Percentiles rank a stretch among this genome's conserved stretches.
These are phyloP conservation scores for Vesta saturnalis DNA, from an alignment of 2,888 invertebrate genomes.

Conservation along the genomic window DNA sequence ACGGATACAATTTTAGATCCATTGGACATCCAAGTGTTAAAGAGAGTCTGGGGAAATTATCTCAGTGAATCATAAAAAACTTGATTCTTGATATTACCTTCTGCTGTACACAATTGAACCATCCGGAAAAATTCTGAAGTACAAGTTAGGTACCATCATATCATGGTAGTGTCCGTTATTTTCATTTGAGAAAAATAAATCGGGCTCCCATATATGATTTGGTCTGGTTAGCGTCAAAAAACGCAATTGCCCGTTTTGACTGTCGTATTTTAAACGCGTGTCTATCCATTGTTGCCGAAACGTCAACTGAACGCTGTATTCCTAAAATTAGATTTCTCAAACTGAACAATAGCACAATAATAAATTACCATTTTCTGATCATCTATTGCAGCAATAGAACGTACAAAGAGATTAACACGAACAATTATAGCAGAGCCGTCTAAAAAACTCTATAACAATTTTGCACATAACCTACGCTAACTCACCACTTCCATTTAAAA, in stretches of 20 bases:
- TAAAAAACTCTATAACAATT: constrained; percentile 58
- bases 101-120: constrained; percentile 97
- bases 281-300: constrained; percentile 98
- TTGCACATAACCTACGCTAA: not conserved
- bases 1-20: constrained; percentile 95
- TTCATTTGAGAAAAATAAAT: constrained; percentile 97
- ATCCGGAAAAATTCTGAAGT: constrained; percentile 94
- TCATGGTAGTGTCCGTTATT: constrained; percentile 98
- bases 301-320: constrained; percentile 97
- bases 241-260: constrained; percentile 86
- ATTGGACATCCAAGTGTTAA: constrained; percentile 96
- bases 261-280: constrained; percentile 89
- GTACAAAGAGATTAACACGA: constrained; percentile 93
- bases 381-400: constrained; percentile 98
- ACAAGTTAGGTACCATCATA: constrained; percentile 97
- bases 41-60: constrained; percentile 78
- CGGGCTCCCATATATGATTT: constrained; percentile 97
- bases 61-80: constrained; percentile 3
- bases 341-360: constrained; percentile 20
- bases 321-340: constrained; percentile 70
- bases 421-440: constrained; percentile 90
- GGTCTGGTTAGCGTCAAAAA: constrained; percentile 94
- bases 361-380: constrained; percentile 98
- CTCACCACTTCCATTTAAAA: constrained; percentile 94
- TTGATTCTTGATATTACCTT: constrained; percentile 71